A percentile compares a stretch with the other conserved stretches of the same genome.
Evolutionary conservation across 2,888 invertebrate genomes (phyloP).

Genomic region (Rotaria macrura): DNA sequence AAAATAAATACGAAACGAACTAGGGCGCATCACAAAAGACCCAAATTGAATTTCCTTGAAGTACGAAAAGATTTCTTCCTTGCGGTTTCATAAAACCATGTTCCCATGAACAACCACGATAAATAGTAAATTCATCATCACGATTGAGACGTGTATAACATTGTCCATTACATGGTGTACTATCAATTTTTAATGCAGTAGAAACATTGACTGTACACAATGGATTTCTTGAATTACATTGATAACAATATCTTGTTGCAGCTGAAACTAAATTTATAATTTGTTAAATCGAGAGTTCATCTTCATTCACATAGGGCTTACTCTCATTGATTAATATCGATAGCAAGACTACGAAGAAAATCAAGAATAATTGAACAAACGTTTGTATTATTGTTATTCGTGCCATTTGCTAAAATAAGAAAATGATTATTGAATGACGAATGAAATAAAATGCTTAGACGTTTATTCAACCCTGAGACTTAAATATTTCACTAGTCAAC

Average conservation of each 20-base stretch:
- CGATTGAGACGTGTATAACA: background rate
- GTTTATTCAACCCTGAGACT: background rate
- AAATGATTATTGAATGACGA: background rate
- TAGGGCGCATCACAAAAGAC: background rate
- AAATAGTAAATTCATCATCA: background rate
- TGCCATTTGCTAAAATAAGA: background rate
- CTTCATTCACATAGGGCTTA: no score
- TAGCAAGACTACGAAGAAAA: background rate
- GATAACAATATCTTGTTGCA: background rate
- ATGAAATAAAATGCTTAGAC: background rate
- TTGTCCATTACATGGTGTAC: slow-evolving; percentile 20
- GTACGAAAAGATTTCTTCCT: background rate
- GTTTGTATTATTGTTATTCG: background rate
- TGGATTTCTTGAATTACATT: slow-evolving; percentile 18
- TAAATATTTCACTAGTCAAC: background rate
- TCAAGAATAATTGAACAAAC: background rate
- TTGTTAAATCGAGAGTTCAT: no score
- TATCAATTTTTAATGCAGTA: background rate
- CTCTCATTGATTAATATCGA: background rate
- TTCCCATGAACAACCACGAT: slow-evolving; percentile 20
- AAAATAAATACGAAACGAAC: background rate
- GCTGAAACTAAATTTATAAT: background rate
- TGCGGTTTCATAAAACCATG: background rate
- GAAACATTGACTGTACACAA: background rate
- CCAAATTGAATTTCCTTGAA: slow-evolving; percentile 1